phyloP scores from a whole-genome alignment of 1,140 invertebrate species.

The Acromyrmex charruanus region DNA sequence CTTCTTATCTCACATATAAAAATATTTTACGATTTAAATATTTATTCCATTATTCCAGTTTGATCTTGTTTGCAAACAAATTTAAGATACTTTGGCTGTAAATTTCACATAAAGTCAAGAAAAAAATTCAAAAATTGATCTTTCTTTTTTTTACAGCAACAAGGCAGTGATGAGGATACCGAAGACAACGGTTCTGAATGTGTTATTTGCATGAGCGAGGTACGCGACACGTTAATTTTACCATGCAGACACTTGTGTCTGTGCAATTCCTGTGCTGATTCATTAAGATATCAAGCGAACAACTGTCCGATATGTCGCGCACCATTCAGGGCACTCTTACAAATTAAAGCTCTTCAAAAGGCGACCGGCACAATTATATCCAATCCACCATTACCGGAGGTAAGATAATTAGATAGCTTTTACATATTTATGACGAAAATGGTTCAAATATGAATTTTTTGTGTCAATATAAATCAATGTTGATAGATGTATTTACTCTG shows the following conservation, averaged over 20 bases:
- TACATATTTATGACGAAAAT: not conserved
- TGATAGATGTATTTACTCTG: no score
- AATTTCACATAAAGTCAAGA: not conserved
- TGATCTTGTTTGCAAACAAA: not conserved
- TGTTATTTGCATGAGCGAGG: slow-evolving; percentile 99
- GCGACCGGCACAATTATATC: slow-evolving; percentile 87
- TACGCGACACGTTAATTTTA: slow-evolving; percentile 98
- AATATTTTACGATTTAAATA: not conserved
- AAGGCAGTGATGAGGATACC: slow-evolving; percentile 94
- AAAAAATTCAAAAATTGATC: not conserved
- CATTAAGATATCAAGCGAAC: slow-evolving; percentile 98
- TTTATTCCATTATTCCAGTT: not conserved
- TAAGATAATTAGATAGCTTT: slow-evolving; percentile 62
- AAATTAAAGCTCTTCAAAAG: slow-evolving; percentile 97
- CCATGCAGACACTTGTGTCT: slow-evolving; percentile 99
- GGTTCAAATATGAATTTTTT: no score
- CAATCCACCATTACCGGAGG: slow-evolving; percentile 86
- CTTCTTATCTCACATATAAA: not conserved
- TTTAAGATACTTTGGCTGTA: not conserved
- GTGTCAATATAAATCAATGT: no score
- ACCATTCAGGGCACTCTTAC: slow-evolving; percentile 98
- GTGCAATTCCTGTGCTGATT: slow-evolving; percentile 99
- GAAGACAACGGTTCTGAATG: slow-evolving; percentile 99
- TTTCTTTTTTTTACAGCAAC: slow-evolving; percentile 82
- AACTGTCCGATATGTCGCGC: slow-evolving; percentile 99